Percentiles rank a stretch among this genome's conserved stretches.
Conservation (phyloP, 2,888 invertebrate genomes). For the Adelognathus sp. region DNA sequence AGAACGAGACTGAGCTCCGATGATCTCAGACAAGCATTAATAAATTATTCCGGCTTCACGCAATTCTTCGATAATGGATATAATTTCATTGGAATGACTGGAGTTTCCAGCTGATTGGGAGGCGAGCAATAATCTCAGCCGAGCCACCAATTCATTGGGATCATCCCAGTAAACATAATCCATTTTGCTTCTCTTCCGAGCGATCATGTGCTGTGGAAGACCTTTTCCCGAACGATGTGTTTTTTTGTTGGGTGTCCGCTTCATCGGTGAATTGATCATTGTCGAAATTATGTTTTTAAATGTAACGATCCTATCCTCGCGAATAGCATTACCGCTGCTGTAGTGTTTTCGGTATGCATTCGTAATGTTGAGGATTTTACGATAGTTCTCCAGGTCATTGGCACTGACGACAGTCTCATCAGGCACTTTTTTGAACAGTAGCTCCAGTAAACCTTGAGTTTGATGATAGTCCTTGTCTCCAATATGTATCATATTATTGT, state of each 20-base stretch:
- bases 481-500: constrained; percentile 4
- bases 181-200: not conserved
- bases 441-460: constrained; percentile 53
- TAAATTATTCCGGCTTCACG: not conserved
- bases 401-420: not conserved
- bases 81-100: no score
- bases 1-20: not conserved
- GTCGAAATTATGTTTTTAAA: not conserved
- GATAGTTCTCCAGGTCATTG: constrained; percentile 39
- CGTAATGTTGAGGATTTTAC: constrained; percentile 41
- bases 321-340: constrained; percentile 1
- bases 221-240: not conserved
- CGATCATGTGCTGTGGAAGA: not conserved
- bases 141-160: no score
- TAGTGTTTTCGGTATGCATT: constrained; percentile 56
- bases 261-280: not conserved
- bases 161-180: constrained; percentile 10
- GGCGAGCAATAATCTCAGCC: no score
- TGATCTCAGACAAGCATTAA: no score
- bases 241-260: no score
- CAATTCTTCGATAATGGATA: no score
- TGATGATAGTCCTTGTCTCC: no score
- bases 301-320: not conserved
- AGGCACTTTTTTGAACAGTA: constrained; percentile 52
- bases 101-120: no score